Conservation (phyloP, 2,113 vertebrate species). For the Sigmodon hispidus region DNA sequence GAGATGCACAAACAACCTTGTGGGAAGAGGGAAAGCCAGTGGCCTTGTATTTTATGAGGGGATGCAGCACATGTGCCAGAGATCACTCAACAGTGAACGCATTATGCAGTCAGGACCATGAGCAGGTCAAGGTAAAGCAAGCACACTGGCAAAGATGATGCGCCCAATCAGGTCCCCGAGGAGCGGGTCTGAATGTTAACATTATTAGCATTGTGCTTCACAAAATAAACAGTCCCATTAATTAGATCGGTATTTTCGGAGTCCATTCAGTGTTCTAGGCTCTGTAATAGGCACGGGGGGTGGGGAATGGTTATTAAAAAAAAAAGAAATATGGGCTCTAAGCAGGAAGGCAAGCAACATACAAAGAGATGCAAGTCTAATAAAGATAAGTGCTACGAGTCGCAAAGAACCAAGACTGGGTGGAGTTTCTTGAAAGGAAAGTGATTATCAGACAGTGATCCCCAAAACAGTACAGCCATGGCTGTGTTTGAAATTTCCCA, state of each 20-base stretch:
- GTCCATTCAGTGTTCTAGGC: too few species aligned
- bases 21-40: too few species aligned
- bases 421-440: neutral
- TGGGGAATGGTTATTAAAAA: neutral
- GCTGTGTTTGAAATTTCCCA: neutral
- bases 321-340: neutral
- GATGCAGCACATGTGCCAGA: too few species aligned
- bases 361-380: neutral
- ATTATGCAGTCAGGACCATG: too few species aligned
- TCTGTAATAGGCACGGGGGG: neutral
- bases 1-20: too few species aligned
- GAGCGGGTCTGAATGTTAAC: too few species aligned
- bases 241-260: neutral
- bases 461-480: neutral
- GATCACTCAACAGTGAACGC: too few species aligned
- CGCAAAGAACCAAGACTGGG: neutral
- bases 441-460: neutral
- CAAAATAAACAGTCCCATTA: neutral
- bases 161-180: too few species aligned
- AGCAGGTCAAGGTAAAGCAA: too few species aligned
- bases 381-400: neutral
- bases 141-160: too few species aligned
- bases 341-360: constrained; percentile 8
- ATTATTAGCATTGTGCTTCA: neutral
- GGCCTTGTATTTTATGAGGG: too few species aligned